Evolutionary conservation across 1,140 invertebrate species (phyloP).

Genomic region (Sesamia nonagrioides): DNA sequence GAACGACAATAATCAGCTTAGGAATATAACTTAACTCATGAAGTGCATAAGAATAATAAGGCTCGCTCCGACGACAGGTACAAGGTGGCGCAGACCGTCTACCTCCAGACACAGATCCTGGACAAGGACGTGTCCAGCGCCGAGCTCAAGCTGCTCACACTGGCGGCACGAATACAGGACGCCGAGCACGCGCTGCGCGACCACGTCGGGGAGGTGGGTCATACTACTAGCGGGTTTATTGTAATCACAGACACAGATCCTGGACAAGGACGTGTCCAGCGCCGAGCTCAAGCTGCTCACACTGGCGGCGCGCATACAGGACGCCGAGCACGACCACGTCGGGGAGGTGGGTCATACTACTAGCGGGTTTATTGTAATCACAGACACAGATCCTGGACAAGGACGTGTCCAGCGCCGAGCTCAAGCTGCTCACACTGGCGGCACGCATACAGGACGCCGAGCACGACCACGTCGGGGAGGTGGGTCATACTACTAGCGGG

Average conservation of each 20-base stretch:
- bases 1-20: no score
- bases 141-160: conserved; percentile 78
- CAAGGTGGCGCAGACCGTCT: conserved; percentile 94
- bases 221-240: background rate
- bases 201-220: conserved; percentile 38
- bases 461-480: conserved; percentile 50
- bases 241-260: conserved; percentile 92
- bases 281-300: conserved; percentile 79
- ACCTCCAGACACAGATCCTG: conserved; percentile 92
- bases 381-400: conserved; percentile 93
- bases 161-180: conserved; percentile 81
- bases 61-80: conserved; percentile 79
- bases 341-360: conserved; percentile 39
- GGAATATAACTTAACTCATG: background rate
- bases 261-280: conserved; percentile 90
- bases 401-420: conserved; percentile 88
- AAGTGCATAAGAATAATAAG: background rate
- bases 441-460: conserved; percentile 81
- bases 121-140: conserved; percentile 90
- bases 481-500: conserved; percentile 24
- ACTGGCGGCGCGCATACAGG: conserved; percentile 79
- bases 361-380: conserved; percentile 56
- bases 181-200: conserved; percentile 64
- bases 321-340: conserved; percentile 66
- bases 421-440: conserved; percentile 78